phyloP scores from a whole-genome alignment of 2,113 vertebrate species.

The Albula goreensis region DNA sequence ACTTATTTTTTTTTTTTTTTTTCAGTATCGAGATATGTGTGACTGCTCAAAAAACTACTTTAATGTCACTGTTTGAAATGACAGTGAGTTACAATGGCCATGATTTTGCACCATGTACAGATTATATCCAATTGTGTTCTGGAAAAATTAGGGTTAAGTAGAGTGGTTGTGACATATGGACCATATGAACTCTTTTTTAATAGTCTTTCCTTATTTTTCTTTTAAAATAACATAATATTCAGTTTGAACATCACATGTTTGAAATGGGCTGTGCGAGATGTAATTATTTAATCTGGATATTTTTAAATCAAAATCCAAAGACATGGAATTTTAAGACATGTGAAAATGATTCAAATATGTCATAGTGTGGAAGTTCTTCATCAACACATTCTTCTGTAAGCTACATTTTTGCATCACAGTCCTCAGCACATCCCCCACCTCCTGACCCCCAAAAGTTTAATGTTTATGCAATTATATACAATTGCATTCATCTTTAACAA shows the following conservation, averaged over 20 bases:
- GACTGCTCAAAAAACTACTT: background rate
- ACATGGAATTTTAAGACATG: background rate
- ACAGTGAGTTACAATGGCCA: background rate
- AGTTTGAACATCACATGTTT: background rate
- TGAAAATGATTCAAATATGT: background rate
- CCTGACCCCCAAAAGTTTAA: background rate
- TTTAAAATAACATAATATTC: background rate
- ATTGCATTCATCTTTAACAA: background rate
- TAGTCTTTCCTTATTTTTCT: background rate
- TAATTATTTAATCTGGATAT: no score
- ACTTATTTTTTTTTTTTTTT: background rate
- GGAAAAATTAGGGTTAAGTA: background rate
- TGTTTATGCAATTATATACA: no score
- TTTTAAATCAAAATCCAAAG: background rate
- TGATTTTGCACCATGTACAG: background rate
- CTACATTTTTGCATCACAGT: background rate
- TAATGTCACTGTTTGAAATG: background rate
- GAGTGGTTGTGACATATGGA: background rate
- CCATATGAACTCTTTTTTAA: background rate
- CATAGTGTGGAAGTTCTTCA: background rate
- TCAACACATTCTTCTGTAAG: background rate
- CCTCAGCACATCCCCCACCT: background rate
- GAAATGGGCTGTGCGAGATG: background rate
- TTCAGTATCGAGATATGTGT: background rate
- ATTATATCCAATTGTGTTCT: background rate